These are phyloP conservation scores for Nephrotoma guestfalica DNA, from an alignment of 2,888 invertebrate genomes.

Conservation along the genomic window DNA sequence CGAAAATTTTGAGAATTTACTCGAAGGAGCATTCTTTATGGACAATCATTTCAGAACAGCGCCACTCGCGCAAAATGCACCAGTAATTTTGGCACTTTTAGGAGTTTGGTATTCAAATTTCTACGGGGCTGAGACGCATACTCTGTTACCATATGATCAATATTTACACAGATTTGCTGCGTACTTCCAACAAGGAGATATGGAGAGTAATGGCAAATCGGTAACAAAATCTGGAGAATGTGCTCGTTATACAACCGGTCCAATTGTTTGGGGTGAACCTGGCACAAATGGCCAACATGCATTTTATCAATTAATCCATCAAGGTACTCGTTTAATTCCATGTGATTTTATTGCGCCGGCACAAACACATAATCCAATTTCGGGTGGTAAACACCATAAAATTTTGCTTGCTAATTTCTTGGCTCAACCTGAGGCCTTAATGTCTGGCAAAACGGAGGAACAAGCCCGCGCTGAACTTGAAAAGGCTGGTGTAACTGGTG, in stretches of 20 bases:
- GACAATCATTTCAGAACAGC: constrained; percentile 83
- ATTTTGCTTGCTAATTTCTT: constrained; percentile 93
- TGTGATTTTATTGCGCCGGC: constrained; percentile 94
- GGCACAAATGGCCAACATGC: constrained; percentile 99
- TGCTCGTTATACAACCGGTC: constrained; percentile 30
- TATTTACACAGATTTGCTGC: constrained; percentile 97
- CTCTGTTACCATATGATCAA: constrained; percentile 95
- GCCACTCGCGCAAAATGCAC: constrained; percentile 84
- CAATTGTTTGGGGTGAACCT: constrained; percentile 67
- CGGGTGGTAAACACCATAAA: constrained; percentile 75
- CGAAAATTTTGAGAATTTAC: constrained; percentile 83
- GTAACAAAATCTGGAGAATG: constrained; percentile 55
- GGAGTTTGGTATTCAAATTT: constrained; percentile 94
- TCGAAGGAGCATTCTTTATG: constrained; percentile 85
- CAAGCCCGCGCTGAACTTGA: constrained; percentile 62
- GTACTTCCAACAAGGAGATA: constrained; percentile 99
- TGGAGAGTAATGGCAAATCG: constrained; percentile 99
- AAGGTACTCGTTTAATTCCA: constrained; percentile 68
- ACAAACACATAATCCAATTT: constrained; percentile 76
- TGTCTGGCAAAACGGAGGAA: constrained; percentile 52
- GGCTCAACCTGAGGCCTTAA: constrained; percentile 96
- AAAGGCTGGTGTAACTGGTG: constrained; percentile 58
- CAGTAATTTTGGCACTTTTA: constrained; percentile 81
- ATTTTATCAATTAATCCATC: constrained; percentile 98
- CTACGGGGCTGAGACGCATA: constrained; percentile 89